Evolutionary conservation across 2,888 invertebrate genomes (phyloP), one percentile per base, ranked within the genome.

Genomic region (Adelognathus sp.): DNA sequence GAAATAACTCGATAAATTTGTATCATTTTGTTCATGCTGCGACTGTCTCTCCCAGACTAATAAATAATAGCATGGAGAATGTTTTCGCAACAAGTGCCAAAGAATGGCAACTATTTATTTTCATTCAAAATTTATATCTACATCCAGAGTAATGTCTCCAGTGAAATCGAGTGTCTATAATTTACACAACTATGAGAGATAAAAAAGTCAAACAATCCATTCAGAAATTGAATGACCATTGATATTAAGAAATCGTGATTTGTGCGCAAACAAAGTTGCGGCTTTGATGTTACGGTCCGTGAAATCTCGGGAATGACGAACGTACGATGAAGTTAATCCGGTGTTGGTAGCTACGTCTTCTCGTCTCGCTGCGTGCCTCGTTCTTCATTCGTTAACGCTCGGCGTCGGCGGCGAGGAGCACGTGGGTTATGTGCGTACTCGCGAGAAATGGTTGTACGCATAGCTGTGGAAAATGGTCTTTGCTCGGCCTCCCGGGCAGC

Each of bases 331-430:
- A 54, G 73, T 58, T 74, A 67, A 79, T 76, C 71, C 63, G 67
- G 61, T 50, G 69, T 69, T 41, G 21, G 52, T 67, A 50, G 63
- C 50, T 72, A n/a, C 72, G 50, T 74, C 61, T 60, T 74, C 70
- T 24, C 66, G 71, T 71, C 63, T 36, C 18, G 56, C 63, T 76
- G 79, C 79, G 79, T 72, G 72, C 76, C 79, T 79, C 79, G 79
- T 79, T 79, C 79, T 72, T 79, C 79, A 79, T 79, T 76, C 76
- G 76, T 76, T 76, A 76, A 71, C 63, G 76, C n/a, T n/a, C n/a
- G n/a, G n/a, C 72, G 79, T 79, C 72, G 67, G 67, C 75, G 76
- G n/a, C n/a, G n/a, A n/a, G n/a, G n/a, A 72, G 63, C 75, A 75
- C 79, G 71, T 63, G 67, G 50, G 31, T 36, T 21, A 33, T 63